Conservation (phyloP, 2,888 invertebrate genomes). For the Drosophila putrida region DNA sequence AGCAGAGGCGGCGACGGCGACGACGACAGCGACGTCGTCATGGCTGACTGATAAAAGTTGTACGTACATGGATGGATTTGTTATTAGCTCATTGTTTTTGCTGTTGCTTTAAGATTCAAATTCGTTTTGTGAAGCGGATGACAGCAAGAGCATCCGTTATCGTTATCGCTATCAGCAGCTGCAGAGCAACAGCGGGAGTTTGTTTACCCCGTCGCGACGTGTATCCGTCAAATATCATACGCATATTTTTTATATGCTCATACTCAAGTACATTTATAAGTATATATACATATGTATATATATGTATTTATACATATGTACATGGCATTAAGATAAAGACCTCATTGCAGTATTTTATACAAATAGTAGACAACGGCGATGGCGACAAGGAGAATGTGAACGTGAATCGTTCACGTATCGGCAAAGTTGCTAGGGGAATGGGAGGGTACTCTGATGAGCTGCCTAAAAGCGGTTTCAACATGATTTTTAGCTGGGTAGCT, state of each 20-base stretch:
- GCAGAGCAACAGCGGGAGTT: conserved; percentile 44
- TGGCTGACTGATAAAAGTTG: conserved; percentile 66
- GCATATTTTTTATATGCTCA: conserved; percentile 23
- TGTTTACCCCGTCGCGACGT: conserved; percentile 65
- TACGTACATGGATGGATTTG: conserved; percentile 52
- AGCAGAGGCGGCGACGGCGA: not conserved
- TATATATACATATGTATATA: conserved; percentile 3
- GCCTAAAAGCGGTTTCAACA: conserved; percentile 52
- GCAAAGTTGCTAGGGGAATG: conserved; percentile 2
- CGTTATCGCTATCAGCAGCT: conserved; percentile 31
- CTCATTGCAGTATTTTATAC: conserved; percentile 75
- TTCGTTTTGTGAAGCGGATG: conserved; percentile 22
- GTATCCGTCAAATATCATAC: conserved; percentile 57
- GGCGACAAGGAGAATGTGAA: conserved; percentile 38
- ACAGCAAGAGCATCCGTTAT: conserved; percentile 26
- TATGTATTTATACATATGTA: conserved; percentile 27
- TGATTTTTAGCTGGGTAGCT: conserved; percentile 60
- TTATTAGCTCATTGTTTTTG: conserved; percentile 65
- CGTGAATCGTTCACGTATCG: conserved; percentile 52
- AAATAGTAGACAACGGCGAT: conserved; percentile 50
- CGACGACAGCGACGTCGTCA: conserved; percentile 35
- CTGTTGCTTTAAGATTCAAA: conserved; percentile 45
- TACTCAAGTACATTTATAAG: not conserved
- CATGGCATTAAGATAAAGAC: conserved; percentile 59
- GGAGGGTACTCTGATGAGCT: conserved; percentile 40